Evolutionary conservation across 92 coral and sea anemone species (phyloP).

Genomic region (Scolanthus callimorphus): DNA sequence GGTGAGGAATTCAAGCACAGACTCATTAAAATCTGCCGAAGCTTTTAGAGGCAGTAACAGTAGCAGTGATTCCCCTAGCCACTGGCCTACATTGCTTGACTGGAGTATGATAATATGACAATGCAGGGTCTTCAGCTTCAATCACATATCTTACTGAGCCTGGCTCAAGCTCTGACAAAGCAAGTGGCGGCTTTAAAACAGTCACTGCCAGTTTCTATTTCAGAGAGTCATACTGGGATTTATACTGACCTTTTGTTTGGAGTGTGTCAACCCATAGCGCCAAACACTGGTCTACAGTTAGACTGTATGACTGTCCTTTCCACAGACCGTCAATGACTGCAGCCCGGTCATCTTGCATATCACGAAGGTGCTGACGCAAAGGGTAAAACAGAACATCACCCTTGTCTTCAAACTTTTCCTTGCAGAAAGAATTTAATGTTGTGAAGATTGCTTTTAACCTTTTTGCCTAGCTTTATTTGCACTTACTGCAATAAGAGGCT

Average conservation of each 20-base stretch:
- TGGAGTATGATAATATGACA: constrained; percentile 8
- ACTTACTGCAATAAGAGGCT: constrained; percentile 5
- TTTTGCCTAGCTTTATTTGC: background rate
- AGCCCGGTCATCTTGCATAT: background rate
- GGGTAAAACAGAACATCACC: constrained; percentile 2
- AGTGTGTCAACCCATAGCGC: background rate
- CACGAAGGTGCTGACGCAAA: background rate
- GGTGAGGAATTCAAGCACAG: constrained; percentile 4
- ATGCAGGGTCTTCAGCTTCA: no score
- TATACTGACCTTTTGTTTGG: background rate
- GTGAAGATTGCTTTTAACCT: background rate
- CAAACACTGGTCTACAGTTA: background rate
- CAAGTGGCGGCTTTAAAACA: constrained; percentile 1
- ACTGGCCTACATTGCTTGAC: constrained; percentile 3
- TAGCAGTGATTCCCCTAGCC: background rate
- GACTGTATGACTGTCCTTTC: no score
- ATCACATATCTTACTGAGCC: background rate
- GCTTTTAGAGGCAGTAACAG: constrained; percentile 4
- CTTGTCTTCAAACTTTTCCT: no score
- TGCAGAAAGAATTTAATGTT: background rate
- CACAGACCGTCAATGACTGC: background rate
- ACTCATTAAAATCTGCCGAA: constrained; percentile 2
- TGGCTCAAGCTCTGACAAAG: background rate
- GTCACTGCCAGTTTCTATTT: background rate
- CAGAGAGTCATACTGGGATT: constrained; percentile 1